Evolutionary conservation across 2,888 invertebrate species (phyloP).

Genomic region (Agrotis puta): DNA sequence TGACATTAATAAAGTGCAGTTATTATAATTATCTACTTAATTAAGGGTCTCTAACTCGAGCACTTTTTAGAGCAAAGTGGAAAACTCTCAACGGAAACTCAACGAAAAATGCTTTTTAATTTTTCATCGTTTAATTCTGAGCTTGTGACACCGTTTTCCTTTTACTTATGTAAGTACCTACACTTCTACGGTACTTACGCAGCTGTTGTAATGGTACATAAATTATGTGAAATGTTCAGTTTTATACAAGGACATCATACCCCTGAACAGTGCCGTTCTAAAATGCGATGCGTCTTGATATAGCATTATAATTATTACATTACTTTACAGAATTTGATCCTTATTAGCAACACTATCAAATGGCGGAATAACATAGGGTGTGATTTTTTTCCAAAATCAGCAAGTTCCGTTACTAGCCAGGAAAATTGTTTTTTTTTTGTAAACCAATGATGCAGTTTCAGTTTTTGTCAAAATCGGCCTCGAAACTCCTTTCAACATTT

Average conservation of each 20-base stretch:
- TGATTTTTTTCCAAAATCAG: too few species aligned
- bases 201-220: background rate
- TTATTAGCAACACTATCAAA: too few species aligned
- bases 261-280: background rate
- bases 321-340: too few species aligned
- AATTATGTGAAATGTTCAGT: background rate
- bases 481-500: too few species aligned
- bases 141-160: constrained; percentile 33
- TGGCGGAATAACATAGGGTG: too few species aligned
- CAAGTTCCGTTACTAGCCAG: too few species aligned
- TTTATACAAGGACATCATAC: background rate
- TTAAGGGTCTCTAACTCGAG: constrained; percentile 22
- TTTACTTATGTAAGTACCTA: constrained; percentile 19
- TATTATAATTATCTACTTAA: constrained; percentile 46
- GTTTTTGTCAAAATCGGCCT: too few species aligned
- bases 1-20: constrained; percentile 34
- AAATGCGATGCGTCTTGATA: too few species aligned
- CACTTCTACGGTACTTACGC: background rate
- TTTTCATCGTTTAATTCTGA: constrained; percentile 30
- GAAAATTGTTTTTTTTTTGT: too few species aligned
- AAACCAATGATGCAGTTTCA: too few species aligned
- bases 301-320: too few species aligned
- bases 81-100: constrained; percentile 38
- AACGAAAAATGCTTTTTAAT: constrained; percentile 40
- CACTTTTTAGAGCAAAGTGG: constrained; percentile 37